These are phyloP conservation scores for Pelvicachromis taeniatus DNA, from an alignment of 2,113 vertebrate genomes.

Conservation along the genomic window DNA sequence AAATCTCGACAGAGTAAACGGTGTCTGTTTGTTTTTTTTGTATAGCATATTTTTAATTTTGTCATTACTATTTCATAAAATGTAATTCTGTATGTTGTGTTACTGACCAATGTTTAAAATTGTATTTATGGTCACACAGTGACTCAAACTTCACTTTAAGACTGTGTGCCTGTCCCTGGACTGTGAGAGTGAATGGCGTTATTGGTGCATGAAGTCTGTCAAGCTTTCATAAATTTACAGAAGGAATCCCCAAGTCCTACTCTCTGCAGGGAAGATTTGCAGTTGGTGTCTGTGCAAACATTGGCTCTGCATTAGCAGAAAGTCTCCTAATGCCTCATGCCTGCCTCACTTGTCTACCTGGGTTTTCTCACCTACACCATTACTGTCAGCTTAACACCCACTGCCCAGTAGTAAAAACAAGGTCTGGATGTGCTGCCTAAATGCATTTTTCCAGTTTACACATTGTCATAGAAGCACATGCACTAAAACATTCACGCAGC, in stretches of 20 bases:
- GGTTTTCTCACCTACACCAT: neutral
- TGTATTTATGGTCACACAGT: neutral
- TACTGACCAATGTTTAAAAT: neutral
- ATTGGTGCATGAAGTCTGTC: neutral
- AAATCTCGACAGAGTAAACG: neutral
- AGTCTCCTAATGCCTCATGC: neutral
- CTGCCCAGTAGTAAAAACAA: neutral
- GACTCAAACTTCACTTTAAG: neutral
- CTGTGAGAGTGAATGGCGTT: neutral
- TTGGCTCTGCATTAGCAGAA: neutral
- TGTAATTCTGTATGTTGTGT: neutral
- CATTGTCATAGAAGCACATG: neutral
- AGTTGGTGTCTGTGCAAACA: slow-evolving; percentile 40
- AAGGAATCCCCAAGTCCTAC: slow-evolving; percentile 17
- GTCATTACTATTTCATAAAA: neutral
- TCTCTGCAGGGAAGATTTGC: slow-evolving; percentile 9
- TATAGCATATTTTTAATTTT: neutral
- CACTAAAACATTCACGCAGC: neutral
- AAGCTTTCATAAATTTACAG: slow-evolving; percentile 25
- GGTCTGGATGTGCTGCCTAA: neutral
- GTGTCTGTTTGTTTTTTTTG: neutral
- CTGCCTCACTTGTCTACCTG: neutral
- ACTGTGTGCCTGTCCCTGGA: neutral
- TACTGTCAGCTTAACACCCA: neutral
- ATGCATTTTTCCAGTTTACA: slow-evolving; percentile 7